A percentile compares a stretch with the other conserved stretches of the same genome.
Conservation (phyloP, 2,797 vertebrate species). For the Rachycentron canadum region DNA sequence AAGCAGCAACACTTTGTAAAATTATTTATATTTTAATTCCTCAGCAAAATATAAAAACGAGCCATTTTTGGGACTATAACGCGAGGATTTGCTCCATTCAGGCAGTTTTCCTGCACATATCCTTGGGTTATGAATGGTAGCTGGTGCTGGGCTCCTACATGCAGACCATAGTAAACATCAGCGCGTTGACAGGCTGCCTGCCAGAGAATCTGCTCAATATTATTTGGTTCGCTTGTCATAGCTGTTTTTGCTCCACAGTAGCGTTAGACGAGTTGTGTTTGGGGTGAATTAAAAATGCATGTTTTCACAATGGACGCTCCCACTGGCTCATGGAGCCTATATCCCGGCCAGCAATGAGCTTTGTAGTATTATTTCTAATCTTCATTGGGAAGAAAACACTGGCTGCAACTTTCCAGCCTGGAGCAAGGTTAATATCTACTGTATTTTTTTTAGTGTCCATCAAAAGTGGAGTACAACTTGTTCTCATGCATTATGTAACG, state of each 20-base stretch:
- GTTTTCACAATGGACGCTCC: conserved; percentile 84
- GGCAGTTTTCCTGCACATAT: neutral
- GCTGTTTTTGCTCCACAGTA: conserved; percentile 11
- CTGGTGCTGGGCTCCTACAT: conserved; percentile 24
- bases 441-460: conserved; percentile 36
- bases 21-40: conserved; percentile 5
- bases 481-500: conserved; percentile 82
- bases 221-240: conserved; percentile 15
- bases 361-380: neutral
- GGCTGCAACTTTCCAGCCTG: neutral
- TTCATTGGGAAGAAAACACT: conserved; percentile 11
- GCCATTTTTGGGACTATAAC: neutral
- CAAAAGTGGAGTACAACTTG: conserved; percentile 76
- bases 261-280: conserved; percentile 64
- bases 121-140: conserved; percentile 47
- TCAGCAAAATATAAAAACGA: neutral
- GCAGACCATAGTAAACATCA: conserved; percentile 20
- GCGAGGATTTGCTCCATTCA: conserved; percentile 12
- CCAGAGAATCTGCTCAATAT: conserved; percentile 30
- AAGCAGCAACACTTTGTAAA: neutral
- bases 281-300: conserved; percentile 91
- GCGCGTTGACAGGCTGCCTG: conserved; percentile 10
- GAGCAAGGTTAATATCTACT: neutral
- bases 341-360: conserved; percentile 35
- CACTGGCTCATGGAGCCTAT: conserved; percentile 43